Evolutionary conservation across 2,888 invertebrate genomes (phyloP).

Genomic region (Spisula subtruncata): DNA sequence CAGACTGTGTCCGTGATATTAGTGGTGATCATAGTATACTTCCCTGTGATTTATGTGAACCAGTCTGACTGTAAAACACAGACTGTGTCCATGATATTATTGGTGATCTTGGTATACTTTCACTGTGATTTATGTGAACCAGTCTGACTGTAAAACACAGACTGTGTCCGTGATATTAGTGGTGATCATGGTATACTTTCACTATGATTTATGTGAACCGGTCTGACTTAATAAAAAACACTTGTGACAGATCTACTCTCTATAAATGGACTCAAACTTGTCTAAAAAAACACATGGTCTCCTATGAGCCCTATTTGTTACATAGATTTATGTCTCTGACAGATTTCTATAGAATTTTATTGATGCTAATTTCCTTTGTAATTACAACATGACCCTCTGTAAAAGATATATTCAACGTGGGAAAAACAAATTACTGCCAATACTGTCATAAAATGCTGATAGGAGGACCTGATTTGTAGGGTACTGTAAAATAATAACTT

Average conservation of each 20-base stretch:
- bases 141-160: neutral
- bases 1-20: neutral
- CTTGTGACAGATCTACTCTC: neutral
- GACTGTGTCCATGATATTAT: neutral
- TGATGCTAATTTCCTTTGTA: constrained; percentile 7
- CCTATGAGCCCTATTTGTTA: neutral
- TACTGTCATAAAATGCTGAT: neutral
- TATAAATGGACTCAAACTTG: neutral
- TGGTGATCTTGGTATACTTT: neutral
- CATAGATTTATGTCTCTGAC: neutral
- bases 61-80: neutral
- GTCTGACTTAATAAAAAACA: neutral
- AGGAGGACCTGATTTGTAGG: neutral
- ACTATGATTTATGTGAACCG: neutral
- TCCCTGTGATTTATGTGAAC: neutral
- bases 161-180: neutral
- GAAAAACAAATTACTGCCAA: constrained; percentile 10
- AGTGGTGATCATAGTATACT: neutral
- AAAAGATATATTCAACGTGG: neutral
- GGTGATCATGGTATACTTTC: neutral
- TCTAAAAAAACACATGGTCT: neutral
- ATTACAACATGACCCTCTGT: neutral
- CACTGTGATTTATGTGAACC: neutral
- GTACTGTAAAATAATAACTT: too few species aligned
- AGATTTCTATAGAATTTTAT: neutral